Evolutionary conservation across 2,797 vertebrate genomes (phyloP).

Genomic region (Galaxias olidus): DNA sequence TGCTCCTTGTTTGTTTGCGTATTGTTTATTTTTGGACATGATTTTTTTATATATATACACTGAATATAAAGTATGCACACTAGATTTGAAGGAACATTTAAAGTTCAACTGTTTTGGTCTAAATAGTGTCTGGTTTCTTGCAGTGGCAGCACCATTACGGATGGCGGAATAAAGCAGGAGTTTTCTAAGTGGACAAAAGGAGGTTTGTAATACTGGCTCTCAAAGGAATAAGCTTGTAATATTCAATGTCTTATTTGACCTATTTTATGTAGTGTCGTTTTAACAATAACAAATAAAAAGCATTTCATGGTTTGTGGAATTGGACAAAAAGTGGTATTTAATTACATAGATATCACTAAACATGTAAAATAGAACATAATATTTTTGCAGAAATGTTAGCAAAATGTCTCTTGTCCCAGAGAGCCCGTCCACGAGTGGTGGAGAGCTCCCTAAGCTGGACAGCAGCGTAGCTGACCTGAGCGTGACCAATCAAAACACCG

Average conservation of each 20-base stretch:
- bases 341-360: too few species aligned
- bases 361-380: too few species aligned
- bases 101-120: background rate
- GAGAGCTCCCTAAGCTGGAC: constrained; percentile 85
- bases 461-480: constrained; percentile 72
- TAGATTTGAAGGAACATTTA: background rate
- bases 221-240: background rate
- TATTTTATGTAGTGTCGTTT: too few species aligned
- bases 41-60: background rate
- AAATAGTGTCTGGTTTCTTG: constrained; percentile 15
- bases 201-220: constrained; percentile 72
- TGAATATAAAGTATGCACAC: too few species aligned
- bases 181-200: constrained; percentile 88
- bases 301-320: too few species aligned
- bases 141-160: constrained; percentile 77
- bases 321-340: too few species aligned
- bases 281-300: too few species aligned
- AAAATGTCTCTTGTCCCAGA: constrained; percentile 66
- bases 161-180: constrained; percentile 83
- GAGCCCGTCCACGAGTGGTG: constrained; percentile 93
- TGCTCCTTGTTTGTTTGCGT: background rate
- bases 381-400: too few species aligned
- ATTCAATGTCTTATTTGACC: too few species aligned
- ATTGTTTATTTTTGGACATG: too few species aligned
- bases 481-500: constrained; percentile 74